Evolutionary conservation across 1,140 invertebrate genomes (phyloP), one percentile per base, ranked within the genome.

Genomic region (Onthophagus taurus): DNA sequence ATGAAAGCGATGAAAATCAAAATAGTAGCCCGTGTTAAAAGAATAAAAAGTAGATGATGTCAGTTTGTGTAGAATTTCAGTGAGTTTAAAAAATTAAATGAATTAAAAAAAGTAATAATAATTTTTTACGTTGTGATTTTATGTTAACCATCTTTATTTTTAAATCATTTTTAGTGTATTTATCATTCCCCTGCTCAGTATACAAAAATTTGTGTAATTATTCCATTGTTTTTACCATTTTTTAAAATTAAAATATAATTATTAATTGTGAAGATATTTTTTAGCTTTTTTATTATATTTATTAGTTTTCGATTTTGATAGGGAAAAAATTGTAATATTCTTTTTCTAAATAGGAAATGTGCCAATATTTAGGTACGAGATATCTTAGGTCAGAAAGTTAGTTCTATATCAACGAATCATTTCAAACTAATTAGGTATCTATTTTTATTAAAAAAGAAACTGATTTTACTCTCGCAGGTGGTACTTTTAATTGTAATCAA

Each of bases 1-100:
- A 61, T 5, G 47, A 47, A 39, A 45, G 24, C 7, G 34, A 37
- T 11, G 35, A 12, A 7, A 31, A 24, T 38, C 21, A 45, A 38
- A 37, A 31, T 26, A 30, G 19, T 13, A 37, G 30, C 39, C 44
- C 44, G 7, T 45, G 35, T 45, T 45, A 44, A 30, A 29, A 23
- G n/a, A 13, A 24, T n/a, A 9, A 20, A 4, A 5, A 6, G 16
- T 31, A 18, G 16, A 26, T 3, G 7, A 30, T 42, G 1, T 2
- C 9, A 7, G 9, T 23, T 23, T 23, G 23, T 4, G 11, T 36
- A 11, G n/a, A 13, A 13, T 38, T 11, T 19, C 4, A 11, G 20
- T n/a, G 8, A 36, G 14, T n/a, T 26, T 26, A 7, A 7, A 26
- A n/a, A 7, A 7, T 26, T 26, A 7, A 26, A 26, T 26, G 7